Evolutionary conservation across 2,113 vertebrate species (phyloP).

Genomic region (Coturnix japonica): DNA sequence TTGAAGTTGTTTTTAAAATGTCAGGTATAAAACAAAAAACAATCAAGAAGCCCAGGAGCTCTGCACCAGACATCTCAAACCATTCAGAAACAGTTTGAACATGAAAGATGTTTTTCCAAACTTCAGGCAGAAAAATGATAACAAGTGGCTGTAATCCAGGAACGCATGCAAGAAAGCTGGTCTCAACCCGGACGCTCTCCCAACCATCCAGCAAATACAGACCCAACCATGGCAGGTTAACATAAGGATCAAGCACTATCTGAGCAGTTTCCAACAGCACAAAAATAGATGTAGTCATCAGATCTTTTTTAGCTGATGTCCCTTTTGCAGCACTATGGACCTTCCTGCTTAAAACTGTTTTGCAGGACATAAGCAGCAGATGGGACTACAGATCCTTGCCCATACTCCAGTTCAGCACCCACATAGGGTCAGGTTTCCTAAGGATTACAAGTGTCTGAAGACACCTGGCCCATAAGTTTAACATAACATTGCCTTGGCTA

Average conservation of each 20-base stretch:
- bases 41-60: not conserved
- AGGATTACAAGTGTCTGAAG: not conserved
- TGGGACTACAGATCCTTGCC: not conserved
- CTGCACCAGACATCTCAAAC: not conserved
- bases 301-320: not conserved
- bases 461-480: not conserved
- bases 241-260: rapidly evolving
- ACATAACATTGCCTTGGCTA: not conserved
- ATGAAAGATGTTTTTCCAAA: constrained; percentile 7
- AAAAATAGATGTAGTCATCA: not conserved
- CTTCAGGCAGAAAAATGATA: not conserved
- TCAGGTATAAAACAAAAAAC: not conserved
- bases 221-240: not conserved
- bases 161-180: not conserved
- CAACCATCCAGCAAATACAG: not conserved
- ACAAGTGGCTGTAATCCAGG: constrained; percentile 12
- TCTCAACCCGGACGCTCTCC: not conserved
- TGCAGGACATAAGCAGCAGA: rapidly evolving
- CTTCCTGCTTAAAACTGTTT: not conserved
- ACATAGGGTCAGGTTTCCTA: not conserved
- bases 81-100: not conserved
- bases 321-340: rapidly evolving
- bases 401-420: rapidly evolving
- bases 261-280: rapidly evolving
- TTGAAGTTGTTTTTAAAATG: not conserved